Percentiles rank a stretch among this genome's conserved stretches.
phyloP scores from a whole-genome alignment of 2,113 vertebrate genomes.

The Antennarius striatus region DNA sequence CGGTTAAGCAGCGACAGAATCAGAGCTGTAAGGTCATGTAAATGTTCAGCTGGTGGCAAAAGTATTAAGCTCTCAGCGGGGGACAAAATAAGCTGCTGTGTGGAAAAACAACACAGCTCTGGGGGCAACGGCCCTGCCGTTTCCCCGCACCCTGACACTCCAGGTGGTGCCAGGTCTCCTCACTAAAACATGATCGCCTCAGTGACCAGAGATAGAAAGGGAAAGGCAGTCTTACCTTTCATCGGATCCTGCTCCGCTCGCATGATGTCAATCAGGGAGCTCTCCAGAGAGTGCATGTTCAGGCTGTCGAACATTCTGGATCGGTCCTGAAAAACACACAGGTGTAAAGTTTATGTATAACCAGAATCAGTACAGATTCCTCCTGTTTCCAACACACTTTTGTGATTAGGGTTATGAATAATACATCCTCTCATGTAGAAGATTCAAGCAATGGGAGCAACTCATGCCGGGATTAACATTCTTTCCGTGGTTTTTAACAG shows the following conservation, averaged over 20 bases:
- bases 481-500: constrained; percentile 65
- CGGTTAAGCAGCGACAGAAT: constrained; percentile 63
- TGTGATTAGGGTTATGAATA: constrained; percentile 25
- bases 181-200: constrained; percentile 26
- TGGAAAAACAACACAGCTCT: constrained; percentile 55
- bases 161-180: not conserved
- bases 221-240: constrained; percentile 85
- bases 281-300: constrained; percentile 99
- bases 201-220: constrained; percentile 6
- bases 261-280: constrained; percentile 99
- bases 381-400: constrained; percentile 36
- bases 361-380: not conserved
- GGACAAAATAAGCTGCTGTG: constrained; percentile 58
- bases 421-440: constrained; percentile 42
- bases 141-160: constrained; percentile 3
- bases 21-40: constrained; percentile 57
- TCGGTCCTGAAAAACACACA: constrained; percentile 72
- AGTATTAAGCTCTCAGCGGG: constrained; percentile 63
- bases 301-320: constrained; percentile 96
- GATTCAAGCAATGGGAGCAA: constrained; percentile 31
- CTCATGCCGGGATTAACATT: constrained; percentile 72
- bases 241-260: constrained; percentile 97
- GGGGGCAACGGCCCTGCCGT: constrained; percentile 21
- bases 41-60: constrained; percentile 62
- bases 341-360: not conserved